These are phyloP conservation scores for Nomia melanderi DNA, from an alignment of 1,140 invertebrate genomes.

Conservation along the genomic window DNA sequence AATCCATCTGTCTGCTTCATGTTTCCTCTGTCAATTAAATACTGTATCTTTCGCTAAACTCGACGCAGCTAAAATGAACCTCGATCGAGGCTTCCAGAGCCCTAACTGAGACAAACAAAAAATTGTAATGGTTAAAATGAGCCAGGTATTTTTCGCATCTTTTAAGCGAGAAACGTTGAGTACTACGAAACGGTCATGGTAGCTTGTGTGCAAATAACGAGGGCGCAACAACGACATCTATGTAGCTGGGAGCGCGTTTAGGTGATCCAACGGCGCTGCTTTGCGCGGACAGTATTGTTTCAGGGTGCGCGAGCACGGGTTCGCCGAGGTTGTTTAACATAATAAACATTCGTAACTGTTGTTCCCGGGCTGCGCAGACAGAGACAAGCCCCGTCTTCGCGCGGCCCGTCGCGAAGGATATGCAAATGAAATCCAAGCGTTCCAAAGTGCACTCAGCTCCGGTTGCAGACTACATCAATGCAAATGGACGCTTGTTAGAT, in stretches of 20 bases:
- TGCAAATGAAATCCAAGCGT: conserved; percentile 46
- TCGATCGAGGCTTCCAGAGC: too few species aligned
- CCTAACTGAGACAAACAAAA: too few species aligned
- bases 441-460: conserved; percentile 31
- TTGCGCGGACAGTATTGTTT: neutral
- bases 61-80: too few species aligned
- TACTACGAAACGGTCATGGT: neutral
- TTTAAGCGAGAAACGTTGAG: neutral
- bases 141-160: too few species aligned
- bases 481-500: conserved; percentile 44
- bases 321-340: conserved; percentile 33
- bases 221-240: neutral
- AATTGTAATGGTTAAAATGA: too few species aligned
- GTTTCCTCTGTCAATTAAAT: too few species aligned
- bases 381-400: conserved; percentile 22
- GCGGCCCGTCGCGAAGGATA: conserved; percentile 19
- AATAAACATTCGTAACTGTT: conserved; percentile 41
- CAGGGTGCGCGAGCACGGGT: conserved; percentile 7
- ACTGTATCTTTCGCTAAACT: too few species aligned
- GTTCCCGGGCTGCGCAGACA: conserved; percentile 5
- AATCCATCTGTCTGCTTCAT: too few species aligned
- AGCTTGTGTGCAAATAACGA: neutral
- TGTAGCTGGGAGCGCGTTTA: neutral
- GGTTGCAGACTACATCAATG: conserved; percentile 23
- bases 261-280: too few species aligned